Conservation (phyloP, 2,797 vertebrate species). For the Rhadinocentrus ornatus region DNA sequence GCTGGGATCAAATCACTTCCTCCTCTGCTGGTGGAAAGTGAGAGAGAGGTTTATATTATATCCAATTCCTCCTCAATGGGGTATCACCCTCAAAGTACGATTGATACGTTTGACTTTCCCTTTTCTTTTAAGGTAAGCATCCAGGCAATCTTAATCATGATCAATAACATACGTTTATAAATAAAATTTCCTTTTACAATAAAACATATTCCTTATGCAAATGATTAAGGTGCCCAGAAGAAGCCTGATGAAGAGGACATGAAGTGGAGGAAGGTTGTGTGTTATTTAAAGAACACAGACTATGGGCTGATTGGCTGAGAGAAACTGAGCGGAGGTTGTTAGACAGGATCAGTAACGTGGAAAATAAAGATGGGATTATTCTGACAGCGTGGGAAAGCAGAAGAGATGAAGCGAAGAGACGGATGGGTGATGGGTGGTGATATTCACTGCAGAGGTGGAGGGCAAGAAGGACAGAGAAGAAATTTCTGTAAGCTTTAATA, state of each 20-base stretch:
- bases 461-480: background rate
- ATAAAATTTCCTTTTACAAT: background rate
- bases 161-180: background rate
- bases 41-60: too few species aligned
- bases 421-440: background rate
- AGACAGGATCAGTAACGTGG: background rate
- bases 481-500: background rate
- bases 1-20: too few species aligned
- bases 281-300: background rate
- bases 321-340: background rate
- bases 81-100: too few species aligned
- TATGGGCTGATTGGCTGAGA: background rate
- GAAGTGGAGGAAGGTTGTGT: background rate
- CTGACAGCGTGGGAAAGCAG: background rate
- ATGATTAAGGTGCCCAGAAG: background rate
- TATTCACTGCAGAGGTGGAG: background rate
- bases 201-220: background rate
- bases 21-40: too few species aligned
- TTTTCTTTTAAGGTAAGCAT: too few species aligned
- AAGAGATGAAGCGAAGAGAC: background rate
- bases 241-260: background rate
- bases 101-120: too few species aligned
- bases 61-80: too few species aligned
- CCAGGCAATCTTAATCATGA: too few species aligned
- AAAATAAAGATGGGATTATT: background rate